Base-by-base conservation (phyloP, 2,113 vertebrate genomes). In the Psittacula cyanocephala region DNA sequence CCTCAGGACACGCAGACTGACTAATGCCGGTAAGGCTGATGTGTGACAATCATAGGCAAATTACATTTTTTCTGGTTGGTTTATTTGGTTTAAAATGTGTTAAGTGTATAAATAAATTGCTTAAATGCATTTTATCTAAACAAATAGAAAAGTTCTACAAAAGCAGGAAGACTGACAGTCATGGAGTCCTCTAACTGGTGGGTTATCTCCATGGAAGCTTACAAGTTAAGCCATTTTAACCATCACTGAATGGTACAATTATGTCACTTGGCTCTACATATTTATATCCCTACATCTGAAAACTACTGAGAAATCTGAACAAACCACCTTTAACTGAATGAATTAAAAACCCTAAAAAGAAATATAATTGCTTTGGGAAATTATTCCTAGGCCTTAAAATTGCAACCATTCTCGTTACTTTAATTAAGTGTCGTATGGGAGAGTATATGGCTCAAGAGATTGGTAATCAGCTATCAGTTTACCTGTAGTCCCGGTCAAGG, bases 1-100 rank as follows among this genome's bases (percentile, higher is more conserved):
- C 93, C 91, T 89, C 20, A 37, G 89, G 96, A 96, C 63, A 89
- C 71, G 75, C 37, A 79, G 75, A 77, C 70, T 96, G 89, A 91
- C 93, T 81, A 76, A 92, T 79, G 68, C 92, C 35, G 33, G 35
- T 44, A 88, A 96, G 44, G 44, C 52, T 97, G 91, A 94, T 85
- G 76, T 92, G 86, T 94, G 92, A 96, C 82, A 68, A 93, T 96
- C 94, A 88, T 4, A 89, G 74, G 76, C 78, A 98, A 97, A 96
- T 86, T 77, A n/a, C 44, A 5, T 92, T 92, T 96, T 94, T 96
- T 90, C 94, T 88, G 78, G 70, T 76, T 89, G 39, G 8, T 97
- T 97, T 97, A 93, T 97, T 97, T 97, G 92, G 71, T 85, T 97
- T 97, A 92, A 97, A 93, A 95, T 97, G 92, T 88, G 87, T 89